Evolutionary conservation across 2,888 invertebrate genomes (phyloP), one percentile per base, ranked within the genome.

Genomic region (Pristionchus fissidentatus): DNA sequence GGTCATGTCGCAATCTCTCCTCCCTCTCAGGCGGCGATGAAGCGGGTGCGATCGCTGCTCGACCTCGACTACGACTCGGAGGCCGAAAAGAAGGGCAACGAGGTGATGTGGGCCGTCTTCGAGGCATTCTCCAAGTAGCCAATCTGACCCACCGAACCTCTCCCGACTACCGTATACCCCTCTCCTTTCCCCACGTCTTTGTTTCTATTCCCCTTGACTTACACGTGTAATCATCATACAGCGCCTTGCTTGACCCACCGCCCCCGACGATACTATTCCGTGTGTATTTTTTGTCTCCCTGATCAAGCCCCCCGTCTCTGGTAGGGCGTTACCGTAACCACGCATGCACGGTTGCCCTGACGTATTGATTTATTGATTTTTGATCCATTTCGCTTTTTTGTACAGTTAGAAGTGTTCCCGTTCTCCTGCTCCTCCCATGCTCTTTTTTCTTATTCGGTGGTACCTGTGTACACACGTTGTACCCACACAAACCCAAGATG

Each of bases 41-140:
- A 97, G 92, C 95, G 99, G 92, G 97, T 99, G 79, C 95, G 98
- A 89, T 96, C 97, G 91, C 95, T 99, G 78, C 95, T 99, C 90
- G 98, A 99, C 93, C 95, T 98, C 90, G 98, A 99, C 94, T 96
- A 97, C 93, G 98, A 99, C 93, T 95, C 96, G 75, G 98, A 99
- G 94, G 95, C 97, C 88, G 95, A 96, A 94, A 97, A 98, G 93
- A 90, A 90, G 86, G 88, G 88, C 84, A 88, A 93, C 88, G 97
- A 98, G 93, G 95, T 98, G 90, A 95, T 99, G 94, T 99, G 98
- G 98, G 97, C 98, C 83, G 98, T 99, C 85, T 97, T 99, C 94
- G 96, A 97, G 90, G 97, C 98, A 86, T 98, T 98, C 94, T 97
- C 96, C 92, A 98, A 98, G 95, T 98, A 95, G n/a, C 15, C 38